Evolutionary conservation across 2,888 invertebrate genomes (phyloP), one percentile per base, ranked within the genome.

Genomic region (Eupithecia tripunctaria): DNA sequence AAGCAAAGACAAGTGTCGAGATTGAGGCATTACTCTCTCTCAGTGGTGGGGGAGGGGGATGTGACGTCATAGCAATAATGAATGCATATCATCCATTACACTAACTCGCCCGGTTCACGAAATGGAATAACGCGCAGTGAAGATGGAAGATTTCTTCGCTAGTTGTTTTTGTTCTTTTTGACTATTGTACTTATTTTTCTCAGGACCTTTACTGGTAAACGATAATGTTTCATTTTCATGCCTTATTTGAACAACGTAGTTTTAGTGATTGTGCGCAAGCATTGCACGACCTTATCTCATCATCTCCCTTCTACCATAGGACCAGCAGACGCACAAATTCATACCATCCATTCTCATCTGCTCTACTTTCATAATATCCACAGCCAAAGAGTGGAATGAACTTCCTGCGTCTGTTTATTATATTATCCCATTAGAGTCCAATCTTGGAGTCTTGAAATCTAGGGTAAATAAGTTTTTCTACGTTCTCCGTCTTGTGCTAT

Each of bases 31-130:
- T 63, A 64, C 64, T 21, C 64, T 10, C 21, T n/a, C 15, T 6
- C 21, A 12, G 4, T 1, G 21, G 38, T 56, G 51, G 25, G 60
- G 71, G 2, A 4, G 60, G 38, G 41, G 71, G 51, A n/a, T 56
- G 69, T 67, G 25, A 72, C 59, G 67, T 68, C 67, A 67, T 59
- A 70, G 62, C 32, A 25, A 69, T 74, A 81, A 83, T 80, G 77
- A 79, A 82, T 83, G 81, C 79, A 79, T 82, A 82, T 82, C 77
- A 78, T 75, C 73, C 72, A 76, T 79, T 76, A 76, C 78, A 75
- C 72, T 76, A 71, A 73, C 67, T 73, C 71, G 62, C 72, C 68
- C 68, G 75, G 62, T 71, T 68, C 70, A 14, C 59, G 65, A 70
- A 75, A 70, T 80, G 74, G 79, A 77, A 77, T 70, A 79, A 78